Conservation (phyloP, 1,140 invertebrate genomes). For the Coelopa frigida region DNA sequence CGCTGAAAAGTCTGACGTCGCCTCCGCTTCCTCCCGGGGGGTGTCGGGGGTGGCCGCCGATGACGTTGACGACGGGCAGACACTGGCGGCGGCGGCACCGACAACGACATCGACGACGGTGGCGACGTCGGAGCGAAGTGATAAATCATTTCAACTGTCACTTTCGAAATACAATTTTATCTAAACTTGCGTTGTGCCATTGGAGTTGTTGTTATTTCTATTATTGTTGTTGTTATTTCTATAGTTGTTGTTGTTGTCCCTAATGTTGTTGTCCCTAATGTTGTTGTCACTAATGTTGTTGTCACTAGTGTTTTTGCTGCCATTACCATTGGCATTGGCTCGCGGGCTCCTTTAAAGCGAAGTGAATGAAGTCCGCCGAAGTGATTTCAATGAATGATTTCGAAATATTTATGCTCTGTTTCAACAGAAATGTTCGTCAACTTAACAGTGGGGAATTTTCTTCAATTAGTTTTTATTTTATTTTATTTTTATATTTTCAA, state of each 20-base stretch:
- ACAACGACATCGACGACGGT: slow-evolving; percentile 26
- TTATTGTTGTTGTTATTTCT: neutral
- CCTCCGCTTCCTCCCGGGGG: too few relatives aligned
- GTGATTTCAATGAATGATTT: too few relatives aligned
- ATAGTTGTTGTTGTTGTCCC: neutral
- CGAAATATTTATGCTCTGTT: too few relatives aligned
- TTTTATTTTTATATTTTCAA: neutral
- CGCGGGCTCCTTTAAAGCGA: too few relatives aligned
- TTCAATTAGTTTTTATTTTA: slow-evolving; percentile 4
- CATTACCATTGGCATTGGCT: too few relatives aligned
- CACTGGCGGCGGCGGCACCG: too few relatives aligned
- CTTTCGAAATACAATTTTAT: slow-evolving; percentile 44
- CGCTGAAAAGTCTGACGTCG: slow-evolving; percentile 33
- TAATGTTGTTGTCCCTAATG: too few relatives aligned
- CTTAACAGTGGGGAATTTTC: neutral
- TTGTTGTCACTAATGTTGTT: too few relatives aligned
- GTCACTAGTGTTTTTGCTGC: too few relatives aligned
- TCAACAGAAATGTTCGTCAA: too few relatives aligned
- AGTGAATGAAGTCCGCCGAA: too few relatives aligned
- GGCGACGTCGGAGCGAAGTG: slow-evolving; percentile 25
- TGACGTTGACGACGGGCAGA: neutral
- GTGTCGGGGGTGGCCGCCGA: too few relatives aligned
- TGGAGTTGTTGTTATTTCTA: neutral
- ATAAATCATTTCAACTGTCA: slow-evolving; percentile 44
- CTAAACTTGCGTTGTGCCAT: slow-evolving; percentile 27